Conservation (phyloP, 2,113 vertebrate genomes). For the Prunella fulvescens region DNA sequence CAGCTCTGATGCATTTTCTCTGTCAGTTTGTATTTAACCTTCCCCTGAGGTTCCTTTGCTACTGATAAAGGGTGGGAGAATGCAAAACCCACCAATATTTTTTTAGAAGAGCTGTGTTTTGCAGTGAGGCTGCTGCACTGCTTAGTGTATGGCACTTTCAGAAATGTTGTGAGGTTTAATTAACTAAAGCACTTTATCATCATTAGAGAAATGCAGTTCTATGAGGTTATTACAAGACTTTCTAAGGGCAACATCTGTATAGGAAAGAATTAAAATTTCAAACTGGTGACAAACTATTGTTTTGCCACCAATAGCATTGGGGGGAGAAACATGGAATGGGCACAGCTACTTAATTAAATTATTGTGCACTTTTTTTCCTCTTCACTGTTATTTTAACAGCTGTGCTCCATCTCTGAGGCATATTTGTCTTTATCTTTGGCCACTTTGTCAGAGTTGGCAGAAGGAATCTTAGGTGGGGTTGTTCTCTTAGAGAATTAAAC, state of each 20-base stretch:
- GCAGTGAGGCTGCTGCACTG: background rate
- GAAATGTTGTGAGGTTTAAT: constrained; percentile 21
- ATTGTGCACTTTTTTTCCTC: background rate
- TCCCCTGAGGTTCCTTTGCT: background rate
- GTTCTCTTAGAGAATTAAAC: constrained; percentile 71
- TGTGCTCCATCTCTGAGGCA: constrained; percentile 46
- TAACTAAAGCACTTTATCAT: constrained; percentile 5
- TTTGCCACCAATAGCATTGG: background rate
- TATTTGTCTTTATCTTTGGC: constrained; percentile 70
- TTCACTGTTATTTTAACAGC: constrained; percentile 51
- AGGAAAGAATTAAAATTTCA: constrained; percentile 12
- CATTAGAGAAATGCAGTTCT: background rate
- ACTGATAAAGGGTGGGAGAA: background rate
- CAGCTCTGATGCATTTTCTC: background rate
- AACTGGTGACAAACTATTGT: background rate
- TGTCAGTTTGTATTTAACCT: background rate
- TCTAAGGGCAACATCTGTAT: constrained; percentile 4
- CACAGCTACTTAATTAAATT: constrained; percentile 37
- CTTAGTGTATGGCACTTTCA: background rate
- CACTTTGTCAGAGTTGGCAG: constrained; percentile 70
- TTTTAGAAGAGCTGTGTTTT: background rate
- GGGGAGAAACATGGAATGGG: background rate
- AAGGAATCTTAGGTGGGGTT: constrained; percentile 69
- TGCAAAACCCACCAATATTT: background rate
- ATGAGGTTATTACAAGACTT: background rate